Percentiles rank a stretch among this genome's conserved stretches.
Evolutionary conservation across 1,140 invertebrate species (phyloP).

Genomic region (Platyscapa corneri): DNA sequence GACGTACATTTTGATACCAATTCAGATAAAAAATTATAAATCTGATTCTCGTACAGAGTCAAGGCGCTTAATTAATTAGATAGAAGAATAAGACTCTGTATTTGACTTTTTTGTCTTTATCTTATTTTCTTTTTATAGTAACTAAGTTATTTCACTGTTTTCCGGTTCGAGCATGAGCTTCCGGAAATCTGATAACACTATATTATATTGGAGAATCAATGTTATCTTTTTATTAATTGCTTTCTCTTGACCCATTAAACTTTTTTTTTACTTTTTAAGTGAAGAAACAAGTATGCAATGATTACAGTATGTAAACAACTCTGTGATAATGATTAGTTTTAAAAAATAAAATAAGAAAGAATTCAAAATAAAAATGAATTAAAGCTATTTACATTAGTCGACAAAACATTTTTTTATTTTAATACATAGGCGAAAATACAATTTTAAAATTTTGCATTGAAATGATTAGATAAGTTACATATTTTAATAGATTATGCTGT

Average conservation of each 20-base stretch:
- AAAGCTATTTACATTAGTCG: not conserved
- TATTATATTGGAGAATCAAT: not conserved
- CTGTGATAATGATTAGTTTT: not conserved
- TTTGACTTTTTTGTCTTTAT: not conserved
- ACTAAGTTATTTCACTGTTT: not conserved
- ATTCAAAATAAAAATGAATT: not conserved
- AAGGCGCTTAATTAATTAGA: not conserved
- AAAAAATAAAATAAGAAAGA: slow-evolving; percentile 6
- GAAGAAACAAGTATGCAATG: not conserved
- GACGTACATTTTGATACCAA: not conserved
- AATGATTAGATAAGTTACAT: too few species aligned
- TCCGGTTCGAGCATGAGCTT: not conserved
- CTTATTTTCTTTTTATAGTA: not conserved
- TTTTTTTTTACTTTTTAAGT: slow-evolving; percentile 2
- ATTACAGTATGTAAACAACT: slow-evolving; percentile 9
- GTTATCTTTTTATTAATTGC: slow-evolving; percentile 4
- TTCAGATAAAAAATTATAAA: not conserved
- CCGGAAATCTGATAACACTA: not conserved
- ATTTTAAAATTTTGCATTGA: too few species aligned
- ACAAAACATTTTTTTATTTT: not conserved
- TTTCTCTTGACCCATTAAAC: not conserved
- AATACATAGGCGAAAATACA: too few species aligned
- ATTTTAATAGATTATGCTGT: not conserved
- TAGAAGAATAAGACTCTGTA: not conserved
- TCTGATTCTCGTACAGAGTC: not conserved